Conservation (phyloP, 2,113 vertebrate species). For the Trochalopteron elliotii region DNA sequence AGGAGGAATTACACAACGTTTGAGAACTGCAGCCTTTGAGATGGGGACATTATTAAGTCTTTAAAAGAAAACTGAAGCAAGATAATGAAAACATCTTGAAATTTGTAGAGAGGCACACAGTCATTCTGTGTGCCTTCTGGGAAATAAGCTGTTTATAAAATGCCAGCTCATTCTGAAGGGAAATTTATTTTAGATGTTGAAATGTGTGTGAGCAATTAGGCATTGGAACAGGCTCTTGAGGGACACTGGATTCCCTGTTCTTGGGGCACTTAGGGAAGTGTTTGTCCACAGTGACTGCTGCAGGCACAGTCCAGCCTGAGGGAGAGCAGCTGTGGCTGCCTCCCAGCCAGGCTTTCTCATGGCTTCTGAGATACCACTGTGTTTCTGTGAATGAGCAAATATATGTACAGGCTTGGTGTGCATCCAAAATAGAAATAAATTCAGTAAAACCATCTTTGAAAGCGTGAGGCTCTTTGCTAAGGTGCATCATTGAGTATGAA, state of each 20-base stretch:
- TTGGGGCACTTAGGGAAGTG: neutral
- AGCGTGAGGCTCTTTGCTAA: neutral
- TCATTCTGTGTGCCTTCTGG: neutral
- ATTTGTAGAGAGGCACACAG: neutral
- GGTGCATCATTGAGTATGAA: neutral
- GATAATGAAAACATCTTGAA: neutral
- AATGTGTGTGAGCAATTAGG: neutral
- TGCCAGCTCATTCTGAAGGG: neutral
- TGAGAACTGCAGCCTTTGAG: neutral
- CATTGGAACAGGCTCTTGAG: neutral
- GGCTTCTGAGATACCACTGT: neutral
- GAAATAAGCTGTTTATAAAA: neutral
- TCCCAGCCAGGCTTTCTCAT: neutral
- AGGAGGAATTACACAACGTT: neutral
- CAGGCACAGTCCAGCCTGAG: neutral
- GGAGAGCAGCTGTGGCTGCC: neutral
- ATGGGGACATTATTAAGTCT: neutral
- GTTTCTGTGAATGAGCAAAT: rapidly evolving
- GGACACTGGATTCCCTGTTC: neutral
- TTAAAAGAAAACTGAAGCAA: neutral
- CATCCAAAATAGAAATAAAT: neutral
- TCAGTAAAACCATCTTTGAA: neutral
- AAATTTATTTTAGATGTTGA: neutral
- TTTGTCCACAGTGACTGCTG: rapidly evolving
- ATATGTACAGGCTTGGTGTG: neutral